Evolutionary conservation across 2,797 vertebrate species (phyloP).

Genomic region (Sylvilagus floridanus): DNA sequence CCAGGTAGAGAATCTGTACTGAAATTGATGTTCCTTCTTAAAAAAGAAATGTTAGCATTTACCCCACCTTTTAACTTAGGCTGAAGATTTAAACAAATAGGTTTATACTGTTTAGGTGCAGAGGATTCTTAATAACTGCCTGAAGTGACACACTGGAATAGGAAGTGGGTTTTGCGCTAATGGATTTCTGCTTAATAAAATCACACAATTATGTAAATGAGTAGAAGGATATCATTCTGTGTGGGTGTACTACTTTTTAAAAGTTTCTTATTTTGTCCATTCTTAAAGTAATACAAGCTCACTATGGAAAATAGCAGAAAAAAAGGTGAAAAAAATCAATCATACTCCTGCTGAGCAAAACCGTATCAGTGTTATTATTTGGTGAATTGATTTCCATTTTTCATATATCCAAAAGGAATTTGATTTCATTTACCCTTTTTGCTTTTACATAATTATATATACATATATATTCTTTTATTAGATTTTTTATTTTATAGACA

Average conservation of each 20-base stretch:
- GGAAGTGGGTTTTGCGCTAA: constrained; percentile 39
- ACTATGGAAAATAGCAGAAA: constrained; percentile 50
- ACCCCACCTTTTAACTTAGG: constrained; percentile 62
- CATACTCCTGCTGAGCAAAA: not conserved
- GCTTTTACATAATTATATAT: not conserved
- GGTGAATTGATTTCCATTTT: constrained; percentile 36
- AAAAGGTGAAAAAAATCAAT: not conserved
- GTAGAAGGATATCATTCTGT: constrained; percentile 15
- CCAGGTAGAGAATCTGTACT: constrained; percentile 33
- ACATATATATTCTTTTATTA: not conserved
- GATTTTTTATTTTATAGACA: too few species aligned
- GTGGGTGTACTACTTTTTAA: constrained; percentile 19
- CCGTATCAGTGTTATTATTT: not conserved
- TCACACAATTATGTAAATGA: constrained; percentile 62
- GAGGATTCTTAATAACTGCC: constrained; percentile 63
- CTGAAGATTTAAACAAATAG: constrained; percentile 60
- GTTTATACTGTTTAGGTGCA: constrained; percentile 49
- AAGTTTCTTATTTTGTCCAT: constrained; percentile 33
- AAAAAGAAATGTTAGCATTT: constrained; percentile 64
- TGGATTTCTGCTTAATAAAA: constrained; percentile 64
- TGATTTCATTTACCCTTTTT: not conserved
- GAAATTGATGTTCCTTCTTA: constrained; percentile 66
- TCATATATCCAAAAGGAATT: constrained; percentile 16
- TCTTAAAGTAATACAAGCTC: not conserved
- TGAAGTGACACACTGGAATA: constrained; percentile 15